A percentile compares a stretch with the other conserved stretches of the same genome.
These are phyloP conservation scores for Pelecanoides urinatrix DNA, from an alignment of 2,113 vertebrate genomes.

Conservation along the genomic window DNA sequence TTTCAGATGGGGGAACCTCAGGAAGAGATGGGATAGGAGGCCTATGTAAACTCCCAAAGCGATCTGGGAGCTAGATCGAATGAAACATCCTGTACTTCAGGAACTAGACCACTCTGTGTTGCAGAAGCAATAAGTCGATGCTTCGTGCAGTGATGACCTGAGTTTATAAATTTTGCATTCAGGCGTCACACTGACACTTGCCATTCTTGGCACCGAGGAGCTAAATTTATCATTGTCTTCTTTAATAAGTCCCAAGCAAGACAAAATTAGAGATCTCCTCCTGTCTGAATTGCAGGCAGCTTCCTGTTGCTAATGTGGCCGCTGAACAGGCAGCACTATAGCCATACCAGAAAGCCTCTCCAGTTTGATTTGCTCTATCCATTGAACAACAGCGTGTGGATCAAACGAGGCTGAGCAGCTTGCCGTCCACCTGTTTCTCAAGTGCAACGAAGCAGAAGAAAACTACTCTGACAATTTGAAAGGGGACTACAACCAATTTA, in stretches of 20 bases:
- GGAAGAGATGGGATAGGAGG: neutral
- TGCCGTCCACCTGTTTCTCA: slow-evolving; percentile 61
- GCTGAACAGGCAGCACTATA: neutral
- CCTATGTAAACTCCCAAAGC: neutral
- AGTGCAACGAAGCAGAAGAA: slow-evolving; percentile 59
- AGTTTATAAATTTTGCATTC: neutral
- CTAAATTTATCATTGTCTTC: slow-evolving; percentile 20
- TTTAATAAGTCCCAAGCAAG: neutral
- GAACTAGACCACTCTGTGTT: neutral
- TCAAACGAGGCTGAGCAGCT: slow-evolving; percentile 51
- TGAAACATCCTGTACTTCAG: neutral
- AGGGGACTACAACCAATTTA: slow-evolving; percentile 64
- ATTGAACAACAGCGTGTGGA: neutral
- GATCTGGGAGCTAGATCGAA: neutral
- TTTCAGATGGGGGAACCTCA: neutral
- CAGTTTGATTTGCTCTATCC: slow-evolving; percentile 49
- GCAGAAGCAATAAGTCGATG: neutral
- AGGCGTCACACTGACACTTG: neutral
- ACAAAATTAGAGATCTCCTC: neutral
- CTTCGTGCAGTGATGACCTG: neutral
- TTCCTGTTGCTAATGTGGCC: neutral
- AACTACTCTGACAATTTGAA: slow-evolving; percentile 70
- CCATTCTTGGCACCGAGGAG: neutral
- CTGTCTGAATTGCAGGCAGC: neutral
- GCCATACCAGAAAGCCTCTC: slow-evolving; percentile 20